Conservation (phyloP, 2,113 vertebrate species). For the Oxygymnocypris stewartii region DNA sequence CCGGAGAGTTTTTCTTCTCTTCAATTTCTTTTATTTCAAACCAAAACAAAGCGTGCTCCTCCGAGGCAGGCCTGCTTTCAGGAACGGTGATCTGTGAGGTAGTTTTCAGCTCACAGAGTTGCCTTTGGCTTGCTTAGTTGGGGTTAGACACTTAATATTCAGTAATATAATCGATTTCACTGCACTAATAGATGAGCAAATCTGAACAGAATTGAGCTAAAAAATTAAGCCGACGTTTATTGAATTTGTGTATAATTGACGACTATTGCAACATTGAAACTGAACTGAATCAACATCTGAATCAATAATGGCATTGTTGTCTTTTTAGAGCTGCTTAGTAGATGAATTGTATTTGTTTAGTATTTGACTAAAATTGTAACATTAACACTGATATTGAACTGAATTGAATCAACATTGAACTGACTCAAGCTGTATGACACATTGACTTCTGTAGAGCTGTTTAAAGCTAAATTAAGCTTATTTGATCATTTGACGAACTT, state of each 20-base stretch:
- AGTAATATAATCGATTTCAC: background rate
- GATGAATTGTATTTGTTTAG: background rate
- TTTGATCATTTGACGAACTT: too few species aligned
- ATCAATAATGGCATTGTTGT: background rate
- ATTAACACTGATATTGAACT: too few species aligned
- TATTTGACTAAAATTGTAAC: too few species aligned
- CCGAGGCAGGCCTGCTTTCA: background rate
- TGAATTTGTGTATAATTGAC: background rate
- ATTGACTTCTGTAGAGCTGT: too few species aligned
- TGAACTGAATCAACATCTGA: too few species aligned
- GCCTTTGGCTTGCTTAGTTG: background rate
- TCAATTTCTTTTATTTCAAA: slow-evolving; percentile 5
- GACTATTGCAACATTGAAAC: background rate
- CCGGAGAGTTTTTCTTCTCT: slow-evolving; percentile 18
- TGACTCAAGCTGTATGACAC: too few species aligned
- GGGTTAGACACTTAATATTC: background rate
- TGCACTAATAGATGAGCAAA: background rate
- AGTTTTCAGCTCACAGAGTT: background rate
- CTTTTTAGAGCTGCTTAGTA: background rate
- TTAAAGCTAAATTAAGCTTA: too few species aligned
- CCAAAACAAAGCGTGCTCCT: background rate
- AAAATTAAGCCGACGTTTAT: background rate
- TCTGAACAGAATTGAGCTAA: background rate
- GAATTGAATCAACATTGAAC: too few species aligned
- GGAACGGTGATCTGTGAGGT: background rate